phyloP scores from a whole-genome alignment of 92 coral and sea anemone species.

The Siderastrea radians region DNA sequence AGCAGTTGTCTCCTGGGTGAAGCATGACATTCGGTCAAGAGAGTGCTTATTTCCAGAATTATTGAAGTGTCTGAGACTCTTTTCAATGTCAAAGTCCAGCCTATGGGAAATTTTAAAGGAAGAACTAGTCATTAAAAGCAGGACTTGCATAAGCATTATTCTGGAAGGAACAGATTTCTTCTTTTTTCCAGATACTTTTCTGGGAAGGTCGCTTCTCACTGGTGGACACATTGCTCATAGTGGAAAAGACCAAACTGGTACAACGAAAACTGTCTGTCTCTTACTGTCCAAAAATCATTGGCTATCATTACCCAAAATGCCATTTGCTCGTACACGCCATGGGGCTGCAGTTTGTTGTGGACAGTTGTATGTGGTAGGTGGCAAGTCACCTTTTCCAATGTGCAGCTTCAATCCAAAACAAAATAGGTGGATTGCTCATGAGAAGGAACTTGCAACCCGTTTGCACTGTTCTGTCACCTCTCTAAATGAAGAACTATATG shows the following conservation, averaged over 20 bases:
- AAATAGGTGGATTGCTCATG: neutral
- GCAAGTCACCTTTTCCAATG: neutral
- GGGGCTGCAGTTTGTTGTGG: conserved; percentile 15
- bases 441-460: neutral
- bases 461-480: neutral
- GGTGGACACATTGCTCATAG: conserved; percentile 35
- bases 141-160: conserved; percentile 47
- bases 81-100: conserved; percentile 68
- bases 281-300: neutral
- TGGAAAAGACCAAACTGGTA: neutral
- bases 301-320: neutral
- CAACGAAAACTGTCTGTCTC: conserved; percentile 36
- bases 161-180: conserved; percentile 60
- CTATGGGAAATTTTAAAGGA: conserved; percentile 55
- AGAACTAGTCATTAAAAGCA: conserved; percentile 54
- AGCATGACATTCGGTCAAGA: conserved; percentile 60
- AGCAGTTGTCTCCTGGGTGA: conserved; percentile 78
- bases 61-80: conserved; percentile 66
- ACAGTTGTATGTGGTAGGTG: conserved; percentile 8
- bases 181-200: conserved; percentile 16
- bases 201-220: conserved; percentile 8
- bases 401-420: neutral
- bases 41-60: conserved; percentile 66
- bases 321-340: neutral
- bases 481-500: conserved; percentile 26